These are phyloP conservation scores for Heteractis magnifica DNA, from an alignment of 92 coral and sea anemone genomes.

Conservation along the genomic window DNA sequence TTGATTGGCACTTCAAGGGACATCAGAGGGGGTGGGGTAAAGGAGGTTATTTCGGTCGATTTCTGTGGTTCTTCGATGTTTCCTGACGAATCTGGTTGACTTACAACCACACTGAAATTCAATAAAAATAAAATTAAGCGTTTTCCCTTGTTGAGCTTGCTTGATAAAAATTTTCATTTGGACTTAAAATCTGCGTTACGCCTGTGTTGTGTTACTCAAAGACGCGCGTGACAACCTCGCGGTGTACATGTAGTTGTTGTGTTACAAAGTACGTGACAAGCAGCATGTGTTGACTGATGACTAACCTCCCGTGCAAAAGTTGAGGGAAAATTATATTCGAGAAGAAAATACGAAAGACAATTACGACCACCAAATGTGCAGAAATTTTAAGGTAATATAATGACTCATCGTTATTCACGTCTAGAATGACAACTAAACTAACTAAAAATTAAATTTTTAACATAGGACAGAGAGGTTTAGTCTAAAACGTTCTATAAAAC, in stretches of 20 bases:
- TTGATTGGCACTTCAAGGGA: conserved; percentile 41
- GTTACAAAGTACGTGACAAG: neutral
- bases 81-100: conserved; percentile 46
- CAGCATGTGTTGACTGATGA: neutral
- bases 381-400: neutral
- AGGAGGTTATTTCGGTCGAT: conserved; percentile 1
- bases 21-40: conserved; percentile 36
- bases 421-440: neutral
- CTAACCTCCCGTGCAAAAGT: neutral
- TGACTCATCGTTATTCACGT: too few relatives aligned
- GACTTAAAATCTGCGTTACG: neutral
- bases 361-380: neutral
- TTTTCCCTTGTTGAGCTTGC: too few relatives aligned
- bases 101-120: conserved; percentile 12
- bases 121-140: neutral
- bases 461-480: too few relatives aligned
- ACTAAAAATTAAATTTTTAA: too few relatives aligned
- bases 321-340: neutral
- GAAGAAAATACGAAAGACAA: neutral
- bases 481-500: too few relatives aligned
- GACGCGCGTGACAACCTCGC: neutral
- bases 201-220: neutral
- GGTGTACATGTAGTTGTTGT: neutral
- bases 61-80: conserved; percentile 29
- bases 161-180: neutral